These are phyloP conservation scores for Portunus trituberculatus DNA, from an alignment of 1,140 invertebrate species.

Conservation along the genomic window DNA sequence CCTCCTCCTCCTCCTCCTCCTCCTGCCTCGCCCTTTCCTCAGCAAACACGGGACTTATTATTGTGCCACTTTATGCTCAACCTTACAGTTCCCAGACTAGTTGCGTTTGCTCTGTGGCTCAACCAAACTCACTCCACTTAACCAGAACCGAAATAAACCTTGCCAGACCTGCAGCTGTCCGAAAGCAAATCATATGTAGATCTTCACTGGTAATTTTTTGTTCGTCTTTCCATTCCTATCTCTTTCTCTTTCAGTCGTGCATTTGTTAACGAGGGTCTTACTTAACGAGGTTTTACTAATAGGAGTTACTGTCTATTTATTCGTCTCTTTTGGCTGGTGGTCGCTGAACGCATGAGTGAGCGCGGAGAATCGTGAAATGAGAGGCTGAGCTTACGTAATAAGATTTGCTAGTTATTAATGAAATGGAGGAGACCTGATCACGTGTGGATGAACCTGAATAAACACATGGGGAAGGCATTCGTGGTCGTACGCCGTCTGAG, in stretches of 20 bases:
- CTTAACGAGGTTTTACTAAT: too few species aligned
- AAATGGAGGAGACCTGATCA: background rate
- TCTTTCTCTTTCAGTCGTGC: too few species aligned
- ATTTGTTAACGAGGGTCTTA: too few species aligned
- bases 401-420: background rate
- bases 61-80: background rate
- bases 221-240: too few species aligned
- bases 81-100: background rate
- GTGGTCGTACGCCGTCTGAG: background rate
- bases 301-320: background rate
- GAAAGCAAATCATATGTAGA: too few species aligned
- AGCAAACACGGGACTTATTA: background rate
- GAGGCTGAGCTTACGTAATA: background rate
- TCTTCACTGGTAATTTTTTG: too few species aligned
- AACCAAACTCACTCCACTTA: background rate
- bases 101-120: background rate
- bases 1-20: too few species aligned
- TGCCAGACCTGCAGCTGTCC: too few species aligned
- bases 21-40: background rate
- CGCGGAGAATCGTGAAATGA: background rate
- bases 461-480: background rate
- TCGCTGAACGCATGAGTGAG: background rate
- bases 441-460: background rate
- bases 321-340: background rate
- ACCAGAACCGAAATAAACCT: background rate